Conservation (phyloP, 2,797 vertebrate species). For the Benthosema pterotum region DNA sequence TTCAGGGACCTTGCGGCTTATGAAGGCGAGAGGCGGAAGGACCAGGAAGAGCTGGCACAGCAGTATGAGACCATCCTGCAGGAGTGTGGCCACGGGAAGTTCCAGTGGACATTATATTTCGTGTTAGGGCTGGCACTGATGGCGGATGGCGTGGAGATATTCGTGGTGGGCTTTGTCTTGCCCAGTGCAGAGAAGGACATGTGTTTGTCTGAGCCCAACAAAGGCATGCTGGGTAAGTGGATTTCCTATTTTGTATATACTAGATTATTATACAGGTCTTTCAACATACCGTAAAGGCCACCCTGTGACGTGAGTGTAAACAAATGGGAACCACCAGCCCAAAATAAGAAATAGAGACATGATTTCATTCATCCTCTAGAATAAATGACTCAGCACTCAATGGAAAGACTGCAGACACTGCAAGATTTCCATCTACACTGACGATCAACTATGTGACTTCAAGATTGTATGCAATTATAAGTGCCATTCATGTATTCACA, state of each 20-base stretch:
- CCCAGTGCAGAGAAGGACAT: constrained; percentile 98
- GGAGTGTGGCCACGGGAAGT: constrained; percentile 95
- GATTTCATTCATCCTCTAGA: no score
- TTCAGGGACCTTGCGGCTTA: constrained; percentile 82
- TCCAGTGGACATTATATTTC: constrained; percentile 98
- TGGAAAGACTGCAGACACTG: no score
- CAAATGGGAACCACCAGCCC: no score
- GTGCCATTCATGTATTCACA: no score
- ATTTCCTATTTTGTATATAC: not conserved
- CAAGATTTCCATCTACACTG: no score
- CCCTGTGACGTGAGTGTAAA: no score
- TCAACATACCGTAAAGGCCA: not conserved
- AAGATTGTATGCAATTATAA: no score
- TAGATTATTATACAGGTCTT: no score
- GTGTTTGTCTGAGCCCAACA: constrained; percentile 97
- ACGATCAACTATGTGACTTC: no score
- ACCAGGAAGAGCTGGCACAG: constrained; percentile 92
- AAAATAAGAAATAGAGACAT: no score
- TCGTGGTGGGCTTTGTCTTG: constrained; percentile 96
- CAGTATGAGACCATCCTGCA: constrained; percentile 96
- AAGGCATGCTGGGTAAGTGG: constrained; percentile 97
- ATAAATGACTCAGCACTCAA: no score
- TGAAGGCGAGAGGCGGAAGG: constrained; percentile 87
- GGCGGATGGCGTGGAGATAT: constrained; percentile 96
- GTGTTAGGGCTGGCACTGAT: constrained; percentile 95